phyloP scores from a whole-genome alignment of 2,888 invertebrate genomes.

The Apamea sordens region DNA sequence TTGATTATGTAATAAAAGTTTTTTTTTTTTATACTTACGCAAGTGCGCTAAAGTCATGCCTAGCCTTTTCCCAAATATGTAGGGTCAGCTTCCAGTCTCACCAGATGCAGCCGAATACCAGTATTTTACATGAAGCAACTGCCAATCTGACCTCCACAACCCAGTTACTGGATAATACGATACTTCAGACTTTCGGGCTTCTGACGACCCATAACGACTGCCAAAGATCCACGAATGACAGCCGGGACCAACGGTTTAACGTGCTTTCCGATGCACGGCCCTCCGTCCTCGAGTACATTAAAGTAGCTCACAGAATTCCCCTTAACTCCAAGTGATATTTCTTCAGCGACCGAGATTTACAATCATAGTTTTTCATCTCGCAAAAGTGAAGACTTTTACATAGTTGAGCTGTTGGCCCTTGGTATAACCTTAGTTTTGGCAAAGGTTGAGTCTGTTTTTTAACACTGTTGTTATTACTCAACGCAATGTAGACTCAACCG shows the following conservation, averaged over 20 bases:
- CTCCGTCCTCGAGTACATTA: no score
- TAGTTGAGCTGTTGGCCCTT: background rate
- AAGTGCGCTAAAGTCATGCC: background rate
- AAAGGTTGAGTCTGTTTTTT: background rate
- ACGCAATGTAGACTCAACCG: no score
- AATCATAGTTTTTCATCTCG: background rate
- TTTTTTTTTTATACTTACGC: no score
- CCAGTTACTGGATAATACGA: background rate
- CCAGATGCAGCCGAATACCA: background rate
- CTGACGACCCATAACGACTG: background rate
- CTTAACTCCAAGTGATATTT: background rate
- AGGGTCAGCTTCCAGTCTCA: background rate
- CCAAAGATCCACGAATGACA: no score
- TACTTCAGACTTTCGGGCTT: background rate
- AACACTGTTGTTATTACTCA: background rate
- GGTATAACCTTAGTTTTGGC: background rate
- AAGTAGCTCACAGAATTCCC: background rate
- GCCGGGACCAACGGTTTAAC: no score
- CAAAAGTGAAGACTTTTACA: background rate
- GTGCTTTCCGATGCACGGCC: background rate
- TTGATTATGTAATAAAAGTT: no score
- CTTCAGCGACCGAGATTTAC: background rate
- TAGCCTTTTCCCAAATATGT: background rate
- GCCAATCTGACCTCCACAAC: background rate
- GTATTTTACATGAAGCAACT: no score